phyloP scores from a whole-genome alignment of 2,888 invertebrate species.

The Sinotaia quadrata region DNA sequence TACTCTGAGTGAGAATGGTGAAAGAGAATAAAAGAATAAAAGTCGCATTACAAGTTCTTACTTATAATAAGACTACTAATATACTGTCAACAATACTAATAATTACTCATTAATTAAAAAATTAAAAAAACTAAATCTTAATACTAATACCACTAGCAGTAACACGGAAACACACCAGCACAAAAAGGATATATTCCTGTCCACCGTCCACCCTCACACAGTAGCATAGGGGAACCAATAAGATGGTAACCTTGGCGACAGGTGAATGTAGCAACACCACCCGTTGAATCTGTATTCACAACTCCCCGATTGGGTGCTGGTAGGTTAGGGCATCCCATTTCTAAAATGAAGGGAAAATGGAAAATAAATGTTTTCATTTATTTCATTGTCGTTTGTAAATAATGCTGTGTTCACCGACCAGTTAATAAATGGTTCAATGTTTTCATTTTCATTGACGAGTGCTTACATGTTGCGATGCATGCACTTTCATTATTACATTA shows the following conservation, averaged over 20 bases:
- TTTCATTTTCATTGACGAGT: neutral
- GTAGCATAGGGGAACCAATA: constrained; percentile 37
- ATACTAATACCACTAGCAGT: too few species aligned
- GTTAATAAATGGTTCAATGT: neutral
- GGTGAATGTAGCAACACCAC: constrained; percentile 39
- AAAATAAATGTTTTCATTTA: too few species aligned
- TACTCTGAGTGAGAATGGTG: too few species aligned
- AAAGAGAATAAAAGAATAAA: too few species aligned
- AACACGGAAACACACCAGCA: constrained; percentile 40
- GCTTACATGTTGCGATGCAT: neutral
- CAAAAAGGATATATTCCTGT: constrained; percentile 41
- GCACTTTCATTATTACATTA: too few species aligned
- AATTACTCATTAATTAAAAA: too few species aligned
- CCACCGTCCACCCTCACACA: constrained; percentile 42
- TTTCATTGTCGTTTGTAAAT: neutral
- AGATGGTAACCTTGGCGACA: constrained; percentile 40
- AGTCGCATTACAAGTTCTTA: too few species aligned
- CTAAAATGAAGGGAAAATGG: constrained; percentile 23
- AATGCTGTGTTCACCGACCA: neutral
- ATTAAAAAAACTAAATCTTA: too few species aligned
- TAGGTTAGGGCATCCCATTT: constrained; percentile 35
- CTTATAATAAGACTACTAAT: too few species aligned
- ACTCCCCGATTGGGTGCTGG: constrained; percentile 37
- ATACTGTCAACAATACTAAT: too few species aligned
- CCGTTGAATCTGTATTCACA: constrained; percentile 36